These are phyloP conservation scores for Diachasma alloeum DNA, from an alignment of 1,140 invertebrate genomes.

Conservation along the genomic window DNA sequence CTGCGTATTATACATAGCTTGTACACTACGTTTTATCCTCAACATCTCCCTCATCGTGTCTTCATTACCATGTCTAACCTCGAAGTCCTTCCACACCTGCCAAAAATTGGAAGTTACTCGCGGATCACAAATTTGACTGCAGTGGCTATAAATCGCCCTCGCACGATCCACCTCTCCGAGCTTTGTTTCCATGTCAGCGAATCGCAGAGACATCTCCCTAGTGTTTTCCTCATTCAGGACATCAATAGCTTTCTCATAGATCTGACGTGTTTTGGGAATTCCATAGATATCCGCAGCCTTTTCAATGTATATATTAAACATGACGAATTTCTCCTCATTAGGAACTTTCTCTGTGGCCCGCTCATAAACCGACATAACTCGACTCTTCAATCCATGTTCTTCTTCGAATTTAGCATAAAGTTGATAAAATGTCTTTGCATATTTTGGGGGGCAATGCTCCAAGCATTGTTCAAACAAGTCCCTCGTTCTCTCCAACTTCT, in stretches of 20 bases:
- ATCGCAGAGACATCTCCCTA: constrained; percentile 95
- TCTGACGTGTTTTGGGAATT: constrained; percentile 93
- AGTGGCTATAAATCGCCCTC: constrained; percentile 96
- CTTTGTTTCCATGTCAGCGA: constrained; percentile 97
- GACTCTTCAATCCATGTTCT: constrained; percentile 94
- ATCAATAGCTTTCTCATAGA: constrained; percentile 99
- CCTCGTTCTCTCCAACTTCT: constrained; percentile 94
- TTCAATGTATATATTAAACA: constrained; percentile 99
- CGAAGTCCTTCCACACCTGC: constrained; percentile 99
- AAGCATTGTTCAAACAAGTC: constrained; percentile 99
- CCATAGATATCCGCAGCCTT: constrained; percentile 98
- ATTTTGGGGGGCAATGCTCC: constrained; percentile 93
- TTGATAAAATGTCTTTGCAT: constrained; percentile 94
- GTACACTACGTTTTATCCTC: constrained; percentile 95
- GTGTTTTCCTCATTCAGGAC: constrained; percentile 88
- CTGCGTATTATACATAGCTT: constrained; percentile 96
- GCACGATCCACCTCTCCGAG: constrained; percentile 98
- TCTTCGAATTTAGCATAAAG: constrained; percentile 99
- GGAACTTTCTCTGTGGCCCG: constrained; percentile 90
- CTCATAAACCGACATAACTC: constrained; percentile 98
- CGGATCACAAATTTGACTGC: constrained; percentile 99
- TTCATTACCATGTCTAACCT: constrained; percentile 99
- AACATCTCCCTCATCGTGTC: constrained; percentile 99
- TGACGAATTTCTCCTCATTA: constrained; percentile 93
- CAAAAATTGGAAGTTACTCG: constrained; percentile 93